Conservation (phyloP, 2,888 invertebrate genomes). For the Macrosiphum euphorbiae region DNA sequence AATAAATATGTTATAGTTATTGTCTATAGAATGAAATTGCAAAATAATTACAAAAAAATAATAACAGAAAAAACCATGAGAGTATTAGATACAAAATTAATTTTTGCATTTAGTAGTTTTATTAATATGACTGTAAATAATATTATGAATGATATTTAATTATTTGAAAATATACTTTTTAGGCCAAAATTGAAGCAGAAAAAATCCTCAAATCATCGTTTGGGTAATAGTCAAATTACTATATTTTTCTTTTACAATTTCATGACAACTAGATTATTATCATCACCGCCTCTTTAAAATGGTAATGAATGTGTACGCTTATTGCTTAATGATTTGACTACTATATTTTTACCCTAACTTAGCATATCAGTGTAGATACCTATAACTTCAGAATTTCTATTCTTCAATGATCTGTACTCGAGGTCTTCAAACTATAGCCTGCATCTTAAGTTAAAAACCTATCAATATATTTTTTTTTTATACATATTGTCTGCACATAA, state of each 20-base stretch:
- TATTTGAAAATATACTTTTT: slow-evolving; percentile 41
- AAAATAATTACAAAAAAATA: too few relatives aligned
- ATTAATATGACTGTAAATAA: background rate
- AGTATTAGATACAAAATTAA: too few relatives aligned
- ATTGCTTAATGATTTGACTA: background rate
- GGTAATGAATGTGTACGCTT: background rate
- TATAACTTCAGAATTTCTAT: background rate
- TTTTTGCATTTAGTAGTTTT: background rate
- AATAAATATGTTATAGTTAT: background rate
- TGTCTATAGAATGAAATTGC: background rate
- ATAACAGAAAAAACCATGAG: background rate
- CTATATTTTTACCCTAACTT: background rate
- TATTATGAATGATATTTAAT: slow-evolving; percentile 40
- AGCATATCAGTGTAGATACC: background rate
- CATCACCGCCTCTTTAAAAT: background rate
- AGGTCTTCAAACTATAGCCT: background rate
- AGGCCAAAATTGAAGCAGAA: slow-evolving; percentile 67
- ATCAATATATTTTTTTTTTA: background rate
- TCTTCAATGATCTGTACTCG: background rate
- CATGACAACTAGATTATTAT: background rate
- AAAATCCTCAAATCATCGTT: slow-evolving; percentile 66
- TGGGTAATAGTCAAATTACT: background rate
- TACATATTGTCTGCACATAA: background rate
- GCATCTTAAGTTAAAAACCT: background rate
- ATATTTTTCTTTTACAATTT: background rate